Evolutionary conservation across 1,140 invertebrate genomes (phyloP), one percentile per base, ranked within the genome.

Genomic region (Pissodes strobi): DNA sequence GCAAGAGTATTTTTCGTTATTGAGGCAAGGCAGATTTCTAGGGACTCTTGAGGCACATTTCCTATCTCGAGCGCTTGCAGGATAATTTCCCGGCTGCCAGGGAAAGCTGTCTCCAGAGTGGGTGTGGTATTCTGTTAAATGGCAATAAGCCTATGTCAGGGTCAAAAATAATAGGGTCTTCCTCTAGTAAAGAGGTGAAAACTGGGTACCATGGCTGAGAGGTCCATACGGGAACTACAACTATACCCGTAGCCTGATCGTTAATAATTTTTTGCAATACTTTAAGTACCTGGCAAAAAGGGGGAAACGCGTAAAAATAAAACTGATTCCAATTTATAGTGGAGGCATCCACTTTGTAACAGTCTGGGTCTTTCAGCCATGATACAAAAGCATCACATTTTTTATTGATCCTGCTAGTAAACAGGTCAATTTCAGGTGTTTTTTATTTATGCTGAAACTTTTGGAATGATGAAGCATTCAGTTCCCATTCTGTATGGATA

Each of bases 191-290:
- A 4, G 37, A 46, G 10, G 9, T 21, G 25, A 68, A 72, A 8
- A 72, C 9, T 5, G 74, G 71, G 27, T 60, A 72, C 72, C 73
- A 75, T 8, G 72, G 66, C 41, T 74, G 72, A 1, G 57, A 65
- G 0, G 61, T 48, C 74, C 74, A 75, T 10, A 78, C 74, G 74
- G 72, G 76, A 60, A 74, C 68, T 1, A 73, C 34, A 3, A 73
- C 10, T 8, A 74, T 70, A 12, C 70, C 71, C 27, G 8, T 38
- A 41, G 69, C 62, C 21, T 68, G 51, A n/a, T 74, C 72, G 30
- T 13, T 22, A 17, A 62, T 66, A 18, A 72, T 67, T 68, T 71
- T 72, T 13, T 55, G 53, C 41, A 71, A 25, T 22, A 45, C 64
- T 59, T 13, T 67, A 2, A 64, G 18, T 41, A 72, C 66, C 5